Percentiles rank a stretch among this genome's conserved stretches.
Evolutionary conservation across 2,888 invertebrate genomes (phyloP).

Genomic region (Ferdinandea cuprea): DNA sequence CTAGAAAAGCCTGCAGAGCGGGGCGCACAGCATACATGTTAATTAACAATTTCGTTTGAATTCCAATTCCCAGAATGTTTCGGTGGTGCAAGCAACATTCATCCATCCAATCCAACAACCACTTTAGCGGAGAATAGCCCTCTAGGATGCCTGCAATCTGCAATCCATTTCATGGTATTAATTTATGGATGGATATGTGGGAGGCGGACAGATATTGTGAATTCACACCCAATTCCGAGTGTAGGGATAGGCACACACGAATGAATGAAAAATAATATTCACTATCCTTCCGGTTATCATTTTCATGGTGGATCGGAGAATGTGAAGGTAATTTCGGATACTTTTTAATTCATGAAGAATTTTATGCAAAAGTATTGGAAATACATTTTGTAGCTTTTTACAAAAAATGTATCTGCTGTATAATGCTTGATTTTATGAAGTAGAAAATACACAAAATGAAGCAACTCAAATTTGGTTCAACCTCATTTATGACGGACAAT

Average conservation of each 20-base stretch:
- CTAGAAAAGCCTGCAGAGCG: constrained; percentile 16
- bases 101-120: constrained; percentile 37
- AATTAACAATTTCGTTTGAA: constrained; percentile 80
- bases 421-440: too few species aligned
- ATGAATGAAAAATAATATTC: constrained; percentile 31
- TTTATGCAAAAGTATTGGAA: too few species aligned
- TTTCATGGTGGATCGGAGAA: neutral
- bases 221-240: constrained; percentile 19
- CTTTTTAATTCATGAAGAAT: too few species aligned
- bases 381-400: too few species aligned
- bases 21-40: constrained; percentile 76
- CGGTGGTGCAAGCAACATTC: constrained; percentile 55
- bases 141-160: constrained; percentile 13
- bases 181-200: constrained; percentile 45
- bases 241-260: too few species aligned
- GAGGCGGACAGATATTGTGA: neutral
- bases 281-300: constrained; percentile 31
- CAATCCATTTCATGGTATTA: constrained; percentile 37
- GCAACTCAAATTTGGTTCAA: too few species aligned
- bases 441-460: too few species aligned
- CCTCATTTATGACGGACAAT: too few species aligned
- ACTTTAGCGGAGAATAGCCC: neutral
- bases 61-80: constrained; percentile 77
- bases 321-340: constrained; percentile 48
- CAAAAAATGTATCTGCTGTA: too few species aligned